phyloP scores from a whole-genome alignment of 2,888 invertebrate genomes.

The Linyphia triangularis region DNA sequence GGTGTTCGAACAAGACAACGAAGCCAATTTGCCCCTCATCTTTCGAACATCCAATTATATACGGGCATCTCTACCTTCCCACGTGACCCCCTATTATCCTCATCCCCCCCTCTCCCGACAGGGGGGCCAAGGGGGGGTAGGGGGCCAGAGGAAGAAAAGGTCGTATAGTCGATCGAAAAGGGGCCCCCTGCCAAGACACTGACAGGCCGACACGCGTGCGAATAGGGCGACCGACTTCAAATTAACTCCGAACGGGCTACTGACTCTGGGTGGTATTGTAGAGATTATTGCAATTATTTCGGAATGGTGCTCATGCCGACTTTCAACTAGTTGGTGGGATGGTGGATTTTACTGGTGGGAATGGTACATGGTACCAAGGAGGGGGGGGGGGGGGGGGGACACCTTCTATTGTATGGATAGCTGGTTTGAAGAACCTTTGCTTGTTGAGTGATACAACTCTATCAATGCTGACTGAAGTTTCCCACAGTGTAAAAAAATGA shows the following conservation, averaged over 20 bases:
- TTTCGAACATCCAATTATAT: conserved; percentile 75
- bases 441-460: too few relatives aligned
- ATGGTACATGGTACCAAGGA: too few relatives aligned
- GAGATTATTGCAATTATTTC: conserved; percentile 56
- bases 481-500: too few relatives aligned
- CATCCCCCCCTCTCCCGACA: conserved; percentile 30
- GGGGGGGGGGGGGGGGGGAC: not conserved
- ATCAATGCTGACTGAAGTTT: too few relatives aligned
- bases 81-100: conserved; percentile 72
- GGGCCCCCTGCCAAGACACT: conserved; percentile 20
- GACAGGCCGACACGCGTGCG: conserved; percentile 43
- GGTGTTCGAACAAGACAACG: conserved; percentile 68
- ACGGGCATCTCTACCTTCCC: conserved; percentile 64
- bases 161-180: not conserved
- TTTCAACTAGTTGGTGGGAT: not conserved
- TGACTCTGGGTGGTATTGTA: conserved; percentile 1
- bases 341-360: too few relatives aligned
- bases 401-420: not conserved
- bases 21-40: conserved; percentile 75
- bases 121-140: conserved; percentile 14
- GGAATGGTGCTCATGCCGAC: not conserved
- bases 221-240: conserved; percentile 26
- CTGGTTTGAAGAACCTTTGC: too few relatives aligned
- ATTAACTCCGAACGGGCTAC: conserved; percentile 49
- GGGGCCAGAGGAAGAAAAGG: not conserved